Percentiles rank a stretch among this genome's conserved stretches.
These are phyloP conservation scores for Symphodus melops DNA, from an alignment of 2,113 vertebrate genomes.

Conservation along the genomic window DNA sequence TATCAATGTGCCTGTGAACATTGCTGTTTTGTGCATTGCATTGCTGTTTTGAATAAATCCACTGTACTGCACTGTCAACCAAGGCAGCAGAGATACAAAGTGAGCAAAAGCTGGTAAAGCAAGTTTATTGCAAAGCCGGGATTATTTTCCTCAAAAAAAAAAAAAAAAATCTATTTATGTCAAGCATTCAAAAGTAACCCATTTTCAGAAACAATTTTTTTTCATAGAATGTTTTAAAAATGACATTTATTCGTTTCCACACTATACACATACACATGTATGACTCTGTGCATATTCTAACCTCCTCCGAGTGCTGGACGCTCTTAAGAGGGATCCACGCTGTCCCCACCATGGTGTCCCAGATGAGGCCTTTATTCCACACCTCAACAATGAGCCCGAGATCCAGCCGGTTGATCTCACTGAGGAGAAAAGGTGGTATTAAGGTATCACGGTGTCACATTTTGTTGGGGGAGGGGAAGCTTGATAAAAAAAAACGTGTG, in stretches of 20 bases:
- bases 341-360: constrained; percentile 97
- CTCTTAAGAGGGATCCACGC: constrained; percentile 93
- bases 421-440: constrained; percentile 61
- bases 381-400: constrained; percentile 97
- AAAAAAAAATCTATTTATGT: too few relatives aligned
- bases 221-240: too few relatives aligned
- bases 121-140: too few relatives aligned
- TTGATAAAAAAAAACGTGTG: constrained; percentile 1
- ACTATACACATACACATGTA: background rate
- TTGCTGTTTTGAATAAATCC: too few relatives aligned
- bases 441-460: background rate
- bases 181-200: too few relatives aligned
- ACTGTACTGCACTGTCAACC: too few relatives aligned
- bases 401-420: constrained; percentile 96
- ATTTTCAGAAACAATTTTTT: too few relatives aligned
- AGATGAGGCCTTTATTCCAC: constrained; percentile 99
- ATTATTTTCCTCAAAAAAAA: too few relatives aligned
- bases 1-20: background rate
- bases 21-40: background rate
- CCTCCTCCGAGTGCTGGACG: constrained; percentile 94
- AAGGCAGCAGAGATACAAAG: too few relatives aligned
- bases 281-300: constrained; percentile 53
- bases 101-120: too few relatives aligned
- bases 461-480: background rate
- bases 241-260: background rate